A percentile compares a stretch with the other conserved stretches of the same genome.
Conservation (phyloP, 2,888 invertebrate species). For the Torymus auratus region DNA sequence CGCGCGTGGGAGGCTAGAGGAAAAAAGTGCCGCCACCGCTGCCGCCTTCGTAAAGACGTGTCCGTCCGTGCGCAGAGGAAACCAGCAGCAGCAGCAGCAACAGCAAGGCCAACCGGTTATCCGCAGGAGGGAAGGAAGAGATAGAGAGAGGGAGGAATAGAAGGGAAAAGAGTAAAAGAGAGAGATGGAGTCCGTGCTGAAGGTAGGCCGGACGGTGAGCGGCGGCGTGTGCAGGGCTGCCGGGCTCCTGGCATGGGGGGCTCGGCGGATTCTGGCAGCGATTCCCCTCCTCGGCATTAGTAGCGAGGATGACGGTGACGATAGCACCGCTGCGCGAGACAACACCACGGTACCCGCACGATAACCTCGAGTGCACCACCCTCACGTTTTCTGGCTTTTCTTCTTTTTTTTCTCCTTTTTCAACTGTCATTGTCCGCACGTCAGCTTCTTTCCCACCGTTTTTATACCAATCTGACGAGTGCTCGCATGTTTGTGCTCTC, state of each 20-base stretch:
- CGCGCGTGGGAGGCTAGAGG: too few relatives aligned
- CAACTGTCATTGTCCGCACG: neutral
- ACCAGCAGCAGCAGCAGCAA: neutral
- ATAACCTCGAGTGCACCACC: neutral
- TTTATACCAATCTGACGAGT: too few relatives aligned
- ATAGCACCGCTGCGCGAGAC: neutral
- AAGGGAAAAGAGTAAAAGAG: neutral
- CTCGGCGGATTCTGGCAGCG: slow-evolving; percentile 70
- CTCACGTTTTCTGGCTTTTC: neutral
- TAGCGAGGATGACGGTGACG: slow-evolving; percentile 48
- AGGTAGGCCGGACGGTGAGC: slow-evolving; percentile 71
- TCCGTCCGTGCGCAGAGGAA: slow-evolving; percentile 11
- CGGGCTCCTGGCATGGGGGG: slow-evolving; percentile 70
- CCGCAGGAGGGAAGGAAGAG: neutral
- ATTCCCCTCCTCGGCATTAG: slow-evolving; percentile 70
- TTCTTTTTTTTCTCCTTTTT: neutral
- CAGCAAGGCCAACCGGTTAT: slow-evolving; percentile 13
- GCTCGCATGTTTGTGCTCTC: too few relatives aligned
- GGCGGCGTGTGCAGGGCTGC: slow-evolving; percentile 71
- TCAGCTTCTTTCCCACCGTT: too few relatives aligned
- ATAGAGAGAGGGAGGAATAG: slow-evolving; percentile 27
- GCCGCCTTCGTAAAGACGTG: too few relatives aligned
- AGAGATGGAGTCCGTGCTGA: slow-evolving; percentile 71
- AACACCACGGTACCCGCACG: slow-evolving; percentile 46
- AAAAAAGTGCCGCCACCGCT: too few relatives aligned